These are phyloP conservation scores for Notechis scutatus DNA, from an alignment of 2,113 vertebrate genomes.

Conservation along the genomic window DNA sequence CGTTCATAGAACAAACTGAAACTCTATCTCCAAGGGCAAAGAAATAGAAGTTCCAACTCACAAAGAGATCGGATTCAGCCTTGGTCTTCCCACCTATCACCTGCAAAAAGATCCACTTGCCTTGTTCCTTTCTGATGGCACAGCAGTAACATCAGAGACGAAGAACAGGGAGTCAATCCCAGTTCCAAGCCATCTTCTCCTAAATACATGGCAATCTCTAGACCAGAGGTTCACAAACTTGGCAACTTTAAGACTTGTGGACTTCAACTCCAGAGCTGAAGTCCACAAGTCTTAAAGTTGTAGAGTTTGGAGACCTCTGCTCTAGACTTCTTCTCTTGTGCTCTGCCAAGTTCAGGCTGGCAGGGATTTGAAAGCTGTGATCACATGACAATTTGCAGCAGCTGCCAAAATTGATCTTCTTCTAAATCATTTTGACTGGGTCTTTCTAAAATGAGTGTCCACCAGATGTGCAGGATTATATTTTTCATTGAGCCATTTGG, in stretches of 20 bases:
- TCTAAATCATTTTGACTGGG: not conserved
- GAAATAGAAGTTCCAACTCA: not conserved
- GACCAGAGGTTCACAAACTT: no score
- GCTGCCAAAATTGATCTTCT: not conserved
- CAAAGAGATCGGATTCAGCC: not conserved
- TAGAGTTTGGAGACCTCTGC: no score
- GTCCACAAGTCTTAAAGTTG: no score
- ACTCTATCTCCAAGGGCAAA: not conserved
- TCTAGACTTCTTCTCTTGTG: not conserved
- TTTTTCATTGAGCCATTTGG: no score
- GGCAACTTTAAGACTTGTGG: no score
- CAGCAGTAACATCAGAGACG: not conserved
- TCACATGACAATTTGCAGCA: not conserved
- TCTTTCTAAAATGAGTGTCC: not conserved
- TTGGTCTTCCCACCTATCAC: not conserved
- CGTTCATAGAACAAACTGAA: not conserved
- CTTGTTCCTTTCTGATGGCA: not conserved
- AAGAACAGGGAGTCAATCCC: not conserved
- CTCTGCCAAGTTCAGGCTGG: not conserved
- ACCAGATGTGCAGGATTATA: not conserved
- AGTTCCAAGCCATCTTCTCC: not conserved
- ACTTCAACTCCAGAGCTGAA: no score
- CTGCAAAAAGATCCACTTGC: not conserved
- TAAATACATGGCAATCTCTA: not conserved
- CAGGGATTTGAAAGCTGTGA: not conserved